These are phyloP conservation scores for Spinibarbus caldwelli DNA, from an alignment of 2,797 vertebrate species.

Conservation along the genomic window DNA sequence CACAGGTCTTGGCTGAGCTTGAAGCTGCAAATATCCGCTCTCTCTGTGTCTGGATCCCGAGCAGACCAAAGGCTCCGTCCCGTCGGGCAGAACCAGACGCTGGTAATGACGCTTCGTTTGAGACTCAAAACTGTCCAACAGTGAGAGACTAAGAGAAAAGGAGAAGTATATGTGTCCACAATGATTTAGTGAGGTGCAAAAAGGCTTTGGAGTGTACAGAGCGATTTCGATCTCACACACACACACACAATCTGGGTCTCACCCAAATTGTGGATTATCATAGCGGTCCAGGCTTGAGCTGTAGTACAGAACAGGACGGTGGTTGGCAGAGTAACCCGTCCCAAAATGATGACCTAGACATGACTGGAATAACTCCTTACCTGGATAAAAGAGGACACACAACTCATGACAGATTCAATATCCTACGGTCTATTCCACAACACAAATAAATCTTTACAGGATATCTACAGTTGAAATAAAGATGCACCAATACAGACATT, in stretches of 20 bases:
- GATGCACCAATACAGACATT: not conserved
- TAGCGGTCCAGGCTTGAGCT: slow-evolving; percentile 61
- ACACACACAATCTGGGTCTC: slow-evolving; percentile 45
- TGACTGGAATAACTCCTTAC: slow-evolving; percentile 45
- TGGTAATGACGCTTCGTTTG: slow-evolving; percentile 64
- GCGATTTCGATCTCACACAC: not conserved
- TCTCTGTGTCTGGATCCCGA: slow-evolving; percentile 51
- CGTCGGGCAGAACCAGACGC: slow-evolving; percentile 34
- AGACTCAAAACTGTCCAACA: slow-evolving; percentile 65
- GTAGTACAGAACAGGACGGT: slow-evolving; percentile 64
- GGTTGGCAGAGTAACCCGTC: slow-evolving; percentile 65
- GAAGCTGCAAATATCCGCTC: slow-evolving; percentile 52
- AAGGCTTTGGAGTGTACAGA: not conserved
- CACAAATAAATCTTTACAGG: not conserved
- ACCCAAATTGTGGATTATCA: slow-evolving; percentile 70
- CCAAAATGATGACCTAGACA: slow-evolving; percentile 41
- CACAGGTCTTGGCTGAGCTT: slow-evolving; percentile 69
- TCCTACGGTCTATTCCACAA: not conserved
- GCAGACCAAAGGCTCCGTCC: slow-evolving; percentile 49
- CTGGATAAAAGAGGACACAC: not conserved
- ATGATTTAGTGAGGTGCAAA: not conserved
- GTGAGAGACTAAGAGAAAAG: slow-evolving; percentile 57
- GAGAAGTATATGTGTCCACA: not conserved
- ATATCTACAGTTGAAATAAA: not conserved
- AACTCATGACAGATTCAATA: not conserved